Evolutionary conservation across 2,888 invertebrate species (phyloP).

Genomic region (Elaeidobius kamerunicus): DNA sequence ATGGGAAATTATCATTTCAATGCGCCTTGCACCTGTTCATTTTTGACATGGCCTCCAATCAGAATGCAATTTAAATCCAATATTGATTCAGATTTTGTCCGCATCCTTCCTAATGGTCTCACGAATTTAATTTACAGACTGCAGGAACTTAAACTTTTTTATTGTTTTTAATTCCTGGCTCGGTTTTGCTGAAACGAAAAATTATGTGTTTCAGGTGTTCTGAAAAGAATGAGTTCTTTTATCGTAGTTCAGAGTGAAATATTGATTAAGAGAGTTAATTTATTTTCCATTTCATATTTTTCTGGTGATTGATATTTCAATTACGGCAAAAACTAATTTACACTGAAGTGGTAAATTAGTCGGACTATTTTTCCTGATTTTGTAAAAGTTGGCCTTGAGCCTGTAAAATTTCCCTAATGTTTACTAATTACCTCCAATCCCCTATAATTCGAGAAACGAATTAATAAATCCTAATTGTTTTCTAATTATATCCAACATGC

Average conservation of each 20-base stretch:
- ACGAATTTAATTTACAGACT: neutral
- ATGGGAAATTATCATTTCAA: conserved; percentile 5
- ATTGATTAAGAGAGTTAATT: too few species aligned
- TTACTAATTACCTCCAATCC: neutral
- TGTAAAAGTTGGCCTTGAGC: too few species aligned
- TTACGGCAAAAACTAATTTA: too few species aligned
- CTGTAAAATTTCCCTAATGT: neutral
- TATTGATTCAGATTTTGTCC: conserved; percentile 9
- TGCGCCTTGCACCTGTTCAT: neutral
- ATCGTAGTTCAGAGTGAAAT: too few species aligned
- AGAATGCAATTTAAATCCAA: conserved; percentile 9
- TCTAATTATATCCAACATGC: too few species aligned
- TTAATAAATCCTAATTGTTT: neutral
- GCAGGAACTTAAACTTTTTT: neutral
- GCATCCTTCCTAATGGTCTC: neutral
- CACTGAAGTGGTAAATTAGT: too few species aligned
- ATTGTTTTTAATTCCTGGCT: neutral
- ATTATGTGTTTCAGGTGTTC: too few species aligned
- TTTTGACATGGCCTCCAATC: conserved; percentile 10
- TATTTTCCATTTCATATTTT: too few species aligned
- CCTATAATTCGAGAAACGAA: neutral
- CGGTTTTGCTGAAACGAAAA: neutral
- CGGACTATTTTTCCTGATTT: too few species aligned
- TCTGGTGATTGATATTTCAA: too few species aligned
- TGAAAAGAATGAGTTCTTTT: too few species aligned